Base-by-base conservation (phyloP, 2,113 vertebrate genomes). In the Passer domesticus region DNA sequence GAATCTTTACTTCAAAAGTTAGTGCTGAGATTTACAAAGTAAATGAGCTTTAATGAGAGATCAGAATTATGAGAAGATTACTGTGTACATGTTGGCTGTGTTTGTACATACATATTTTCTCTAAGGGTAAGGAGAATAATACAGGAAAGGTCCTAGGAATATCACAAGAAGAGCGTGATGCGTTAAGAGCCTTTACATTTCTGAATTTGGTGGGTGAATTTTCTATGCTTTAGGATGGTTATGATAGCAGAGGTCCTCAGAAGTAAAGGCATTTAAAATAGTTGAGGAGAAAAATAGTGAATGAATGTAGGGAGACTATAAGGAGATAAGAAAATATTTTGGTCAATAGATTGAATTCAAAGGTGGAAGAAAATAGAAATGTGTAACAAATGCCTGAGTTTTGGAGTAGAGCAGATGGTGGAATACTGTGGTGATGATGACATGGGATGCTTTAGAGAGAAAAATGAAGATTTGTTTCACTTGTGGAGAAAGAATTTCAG, bases 1-100 rank as follows among this genome's bases (percentile, higher is more conserved):
- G 88, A 94, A 83, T 94, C 59, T 92, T 91, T n/a, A 90, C 92
- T 95, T 94, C 86, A 92, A 19, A 95, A 94, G 75, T 95, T 83
- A 83, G 59, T 0, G 1, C 63, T 88, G 75, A 90, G 72, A 67
- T 95, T 90, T 94, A 77, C 82, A 74, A 95, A 95, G 69, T 50
- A 86, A 90, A 83, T 60, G 68, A 86, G 79, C 64, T 94, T 90
- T 95, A 93, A 90, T 90, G 90, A 94, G 50, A 88, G 55, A 74
- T 67, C 72, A 77, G 90, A 92, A 83, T 93, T 55, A 63, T 4
- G 50, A 90, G 93, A 89, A 33, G 66, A 92, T 94, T 81, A 50
- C 66, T 89, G 17, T 83, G 30, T 83, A 53, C 46, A 15, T 30
- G 43, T 73, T 96, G 75, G 4, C n/a, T 77, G 50, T 90, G 49